Percentiles rank a stretch among this genome's conserved stretches.
phyloP scores from a whole-genome alignment of 2,888 invertebrate species.

The Drosophila cognata region DNA sequence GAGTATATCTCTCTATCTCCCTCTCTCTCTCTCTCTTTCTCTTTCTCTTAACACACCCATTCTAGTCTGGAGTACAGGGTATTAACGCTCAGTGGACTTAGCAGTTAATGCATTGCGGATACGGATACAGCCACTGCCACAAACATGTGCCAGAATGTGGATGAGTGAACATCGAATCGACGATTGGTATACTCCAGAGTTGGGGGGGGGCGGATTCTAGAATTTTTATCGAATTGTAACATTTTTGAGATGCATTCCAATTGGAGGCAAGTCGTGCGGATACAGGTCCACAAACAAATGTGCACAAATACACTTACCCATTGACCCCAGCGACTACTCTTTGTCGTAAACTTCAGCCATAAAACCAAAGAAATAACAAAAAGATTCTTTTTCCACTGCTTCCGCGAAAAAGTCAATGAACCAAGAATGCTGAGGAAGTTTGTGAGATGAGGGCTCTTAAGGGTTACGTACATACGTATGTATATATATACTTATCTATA shows the following conservation, averaged over 20 bases:
- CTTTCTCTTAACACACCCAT: background rate
- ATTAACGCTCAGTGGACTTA: constrained; percentile 9
- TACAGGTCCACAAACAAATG: constrained; percentile 16
- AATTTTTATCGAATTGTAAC: constrained; percentile 17
- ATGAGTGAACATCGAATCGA: constrained; percentile 35
- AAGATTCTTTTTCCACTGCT: constrained; percentile 30
- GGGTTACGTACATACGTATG: background rate
- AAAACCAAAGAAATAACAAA: constrained; percentile 51
- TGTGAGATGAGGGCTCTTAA: background rate
- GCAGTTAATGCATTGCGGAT: constrained; percentile 34
- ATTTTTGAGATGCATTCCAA: constrained; percentile 33
- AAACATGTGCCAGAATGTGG: constrained; percentile 36
- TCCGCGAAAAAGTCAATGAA: constrained; percentile 54
- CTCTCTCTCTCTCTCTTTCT: too few species aligned
- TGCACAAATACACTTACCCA: constrained; percentile 43
- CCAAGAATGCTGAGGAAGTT: constrained; percentile 28
- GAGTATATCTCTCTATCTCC: too few species aligned
- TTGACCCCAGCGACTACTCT: constrained; percentile 50
- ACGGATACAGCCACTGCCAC: constrained; percentile 30
- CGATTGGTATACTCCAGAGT: constrained; percentile 4
- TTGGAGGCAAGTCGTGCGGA: constrained; percentile 20
- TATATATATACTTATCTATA: background rate
- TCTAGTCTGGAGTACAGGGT: constrained; percentile 13
- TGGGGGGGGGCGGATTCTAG: background rate
- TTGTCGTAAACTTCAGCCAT: constrained; percentile 72